phyloP scores from a whole-genome alignment of 2,113 vertebrate species.

The Cnemophilus loriae region DNA sequence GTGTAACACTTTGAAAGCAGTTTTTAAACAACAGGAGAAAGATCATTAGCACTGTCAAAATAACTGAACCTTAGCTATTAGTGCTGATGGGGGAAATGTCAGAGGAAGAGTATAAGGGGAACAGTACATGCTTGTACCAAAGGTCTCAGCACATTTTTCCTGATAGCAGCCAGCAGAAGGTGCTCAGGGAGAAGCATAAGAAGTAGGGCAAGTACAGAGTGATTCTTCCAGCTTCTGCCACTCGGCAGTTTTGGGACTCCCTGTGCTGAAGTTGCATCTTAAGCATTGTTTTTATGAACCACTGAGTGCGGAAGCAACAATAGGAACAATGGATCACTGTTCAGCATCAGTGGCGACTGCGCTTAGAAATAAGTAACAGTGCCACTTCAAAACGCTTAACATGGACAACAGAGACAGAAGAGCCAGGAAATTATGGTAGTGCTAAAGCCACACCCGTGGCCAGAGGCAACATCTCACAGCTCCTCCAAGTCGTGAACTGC shows the following conservation, averaged over 20 bases:
- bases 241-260: slow-evolving; percentile 38
- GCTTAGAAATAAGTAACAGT: slow-evolving; percentile 55
- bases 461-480: slow-evolving; percentile 14
- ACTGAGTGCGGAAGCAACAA: slow-evolving; percentile 42
- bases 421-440: slow-evolving; percentile 54
- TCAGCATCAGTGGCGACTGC: slow-evolving; percentile 60
- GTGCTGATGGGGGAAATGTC: not conserved
- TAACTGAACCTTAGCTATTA: not conserved
- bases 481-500: slow-evolving; percentile 18
- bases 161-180: not conserved
- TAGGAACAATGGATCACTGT: slow-evolving; percentile 60
- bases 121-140: not conserved
- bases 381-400: slow-evolving; percentile 47
- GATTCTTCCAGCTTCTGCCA: slow-evolving; percentile 7
- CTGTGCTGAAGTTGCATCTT: slow-evolving; percentile 57
- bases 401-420: slow-evolving; percentile 22
- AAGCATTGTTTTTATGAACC: slow-evolving; percentile 58
- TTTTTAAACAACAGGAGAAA: not conserved
- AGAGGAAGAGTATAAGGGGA: not conserved
- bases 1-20: not conserved
- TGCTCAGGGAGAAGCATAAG: not conserved
- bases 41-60: not conserved
- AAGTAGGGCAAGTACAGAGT: not conserved
- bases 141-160: not conserved
- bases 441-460: slow-evolving; percentile 43